These are phyloP conservation scores for Dichetophora obliterata DNA, from an alignment of 2,888 invertebrate genomes.

Conservation along the genomic window DNA sequence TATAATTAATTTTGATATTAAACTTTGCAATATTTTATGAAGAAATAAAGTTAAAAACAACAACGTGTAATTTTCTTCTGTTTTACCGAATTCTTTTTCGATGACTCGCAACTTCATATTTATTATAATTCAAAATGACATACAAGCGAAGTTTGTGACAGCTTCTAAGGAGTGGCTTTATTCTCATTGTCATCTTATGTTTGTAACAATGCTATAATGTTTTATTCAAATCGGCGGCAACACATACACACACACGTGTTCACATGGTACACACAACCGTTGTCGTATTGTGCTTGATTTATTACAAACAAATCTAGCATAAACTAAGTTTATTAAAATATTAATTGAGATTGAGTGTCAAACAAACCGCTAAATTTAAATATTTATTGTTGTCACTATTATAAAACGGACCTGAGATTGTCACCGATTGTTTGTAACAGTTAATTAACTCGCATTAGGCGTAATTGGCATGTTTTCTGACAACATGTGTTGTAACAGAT, in stretches of 20 bases:
- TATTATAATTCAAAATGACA: neutral
- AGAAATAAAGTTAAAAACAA: no score
- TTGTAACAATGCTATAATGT: no score
- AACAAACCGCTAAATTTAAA: slow-evolving; percentile 16
- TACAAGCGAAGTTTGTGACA: neutral
- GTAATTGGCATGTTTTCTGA: slow-evolving; percentile 15
- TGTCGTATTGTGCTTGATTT: neutral
- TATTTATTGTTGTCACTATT: slow-evolving; percentile 17
- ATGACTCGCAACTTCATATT: neutral
- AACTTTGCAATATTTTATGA: no score
- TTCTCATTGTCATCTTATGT: neutral
- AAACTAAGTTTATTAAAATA: neutral
- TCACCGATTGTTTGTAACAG: neutral
- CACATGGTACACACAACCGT: neutral
- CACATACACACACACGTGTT: neutral
- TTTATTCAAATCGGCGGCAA: no score
- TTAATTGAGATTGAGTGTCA: slow-evolving; percentile 15
- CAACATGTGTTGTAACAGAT: neutral
- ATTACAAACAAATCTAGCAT: neutral
- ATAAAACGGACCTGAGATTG: slow-evolving; percentile 4
- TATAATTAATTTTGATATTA: no score
- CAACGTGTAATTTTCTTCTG: no score
- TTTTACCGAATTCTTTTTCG: neutral
- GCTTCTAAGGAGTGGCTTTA: neutral
- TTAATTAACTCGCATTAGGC: slow-evolving; percentile 8